phyloP scores from a whole-genome alignment of 2,888 invertebrate species.

The Lasioglossum figueresi region DNA sequence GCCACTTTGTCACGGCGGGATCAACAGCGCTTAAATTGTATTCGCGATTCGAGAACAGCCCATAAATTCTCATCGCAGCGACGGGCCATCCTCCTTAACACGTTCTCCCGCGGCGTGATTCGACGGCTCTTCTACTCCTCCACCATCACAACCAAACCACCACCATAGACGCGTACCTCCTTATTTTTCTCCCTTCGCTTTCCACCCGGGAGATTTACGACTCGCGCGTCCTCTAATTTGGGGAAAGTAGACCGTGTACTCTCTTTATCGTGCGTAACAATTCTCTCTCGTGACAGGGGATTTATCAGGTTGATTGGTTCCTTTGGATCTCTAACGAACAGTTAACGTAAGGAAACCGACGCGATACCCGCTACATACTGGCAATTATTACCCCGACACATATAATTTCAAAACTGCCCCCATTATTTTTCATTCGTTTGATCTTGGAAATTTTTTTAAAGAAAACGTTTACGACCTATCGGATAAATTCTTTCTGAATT shows the following conservation, averaged over 20 bases:
- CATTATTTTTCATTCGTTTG: background rate
- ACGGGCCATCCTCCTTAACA: slow-evolving; percentile 73
- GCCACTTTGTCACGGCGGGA: slow-evolving; percentile 79
- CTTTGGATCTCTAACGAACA: slow-evolving; percentile 1
- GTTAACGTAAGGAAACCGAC: background rate
- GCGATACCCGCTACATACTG: too few species aligned
- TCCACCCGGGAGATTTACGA: slow-evolving; percentile 41
- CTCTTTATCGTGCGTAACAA: slow-evolving; percentile 31
- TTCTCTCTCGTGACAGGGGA: background rate
- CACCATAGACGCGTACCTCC: slow-evolving; percentile 5
- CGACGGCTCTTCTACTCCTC: slow-evolving; percentile 49
- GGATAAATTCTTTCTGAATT: background rate
- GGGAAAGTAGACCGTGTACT: slow-evolving; percentile 16
- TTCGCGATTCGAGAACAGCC: slow-evolving; percentile 76
- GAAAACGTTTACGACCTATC: background rate
- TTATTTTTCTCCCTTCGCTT: slow-evolving; percentile 29
- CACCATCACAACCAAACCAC: background rate
- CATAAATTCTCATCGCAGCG: slow-evolving; percentile 75
- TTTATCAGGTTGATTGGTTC: slow-evolving; percentile 8
- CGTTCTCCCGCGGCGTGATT: slow-evolving; percentile 60
- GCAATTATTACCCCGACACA: background rate
- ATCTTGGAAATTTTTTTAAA: background rate
- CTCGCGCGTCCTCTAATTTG: slow-evolving; percentile 20
- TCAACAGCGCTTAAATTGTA: slow-evolving; percentile 80
- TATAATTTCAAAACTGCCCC: background rate